phyloP scores from a whole-genome alignment of 1,140 invertebrate genomes.

The Drosophila rhopaloa region DNA sequence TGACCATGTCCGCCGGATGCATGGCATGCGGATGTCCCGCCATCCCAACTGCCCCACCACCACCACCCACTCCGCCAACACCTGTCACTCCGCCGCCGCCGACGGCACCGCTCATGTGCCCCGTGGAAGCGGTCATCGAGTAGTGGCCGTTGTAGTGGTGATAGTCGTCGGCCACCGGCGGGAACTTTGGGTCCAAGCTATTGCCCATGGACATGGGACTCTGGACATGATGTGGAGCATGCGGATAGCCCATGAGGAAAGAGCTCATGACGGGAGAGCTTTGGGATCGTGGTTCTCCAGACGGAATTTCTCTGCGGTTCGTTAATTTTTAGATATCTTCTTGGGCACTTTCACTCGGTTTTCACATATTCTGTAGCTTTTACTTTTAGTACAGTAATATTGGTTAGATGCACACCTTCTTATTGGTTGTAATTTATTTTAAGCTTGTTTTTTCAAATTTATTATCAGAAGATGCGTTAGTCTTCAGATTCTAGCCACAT shows the following conservation, averaged over 20 bases:
- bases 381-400: constrained; percentile 15
- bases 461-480: background rate
- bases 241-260: constrained; percentile 85
- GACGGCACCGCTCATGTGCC: constrained; percentile 66
- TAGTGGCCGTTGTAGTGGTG: constrained; percentile 84
- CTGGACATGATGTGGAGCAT: constrained; percentile 85
- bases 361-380: constrained; percentile 44
- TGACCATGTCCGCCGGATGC: constrained; percentile 84
- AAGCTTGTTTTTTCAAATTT: background rate
- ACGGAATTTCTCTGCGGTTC: background rate
- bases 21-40: constrained; percentile 79
- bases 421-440: background rate
- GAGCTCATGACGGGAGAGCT: constrained; percentile 74
- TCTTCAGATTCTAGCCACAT: background rate
- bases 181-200: constrained; percentile 82
- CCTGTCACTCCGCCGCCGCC: constrained; percentile 36
- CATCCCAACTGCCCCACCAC: constrained; percentile 41
- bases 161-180: constrained; percentile 83
- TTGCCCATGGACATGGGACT: constrained; percentile 83
- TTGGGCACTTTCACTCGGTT: constrained; percentile 39
- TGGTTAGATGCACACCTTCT: background rate
- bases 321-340: constrained; percentile 4
- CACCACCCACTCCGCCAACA: constrained; percentile 32
- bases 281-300: background rate
- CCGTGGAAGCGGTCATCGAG: constrained; percentile 80